Evolutionary conservation across 1,140 invertebrate genomes (phyloP).

Genomic region (Galendromus occidentalis): DNA sequence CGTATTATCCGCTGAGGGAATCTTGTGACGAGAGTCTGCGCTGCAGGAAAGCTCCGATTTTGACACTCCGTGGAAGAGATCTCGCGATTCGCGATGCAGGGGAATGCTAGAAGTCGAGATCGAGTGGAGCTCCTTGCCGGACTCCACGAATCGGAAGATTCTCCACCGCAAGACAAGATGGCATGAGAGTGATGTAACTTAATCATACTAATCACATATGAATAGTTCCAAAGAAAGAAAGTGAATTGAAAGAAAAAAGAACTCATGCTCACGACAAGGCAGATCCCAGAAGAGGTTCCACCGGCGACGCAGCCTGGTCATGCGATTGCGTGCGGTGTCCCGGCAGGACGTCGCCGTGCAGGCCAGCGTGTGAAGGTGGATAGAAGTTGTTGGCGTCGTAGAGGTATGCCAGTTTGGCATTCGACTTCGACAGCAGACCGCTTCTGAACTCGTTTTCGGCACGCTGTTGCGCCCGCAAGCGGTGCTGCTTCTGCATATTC

Average conservation of each 20-base stretch:
- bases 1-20: no score
- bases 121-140: no score
- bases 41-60: no score
- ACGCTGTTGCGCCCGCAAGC: no score
- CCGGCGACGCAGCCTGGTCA: background rate
- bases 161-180: no score
- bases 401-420: constrained; percentile 2
- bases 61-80: no score
- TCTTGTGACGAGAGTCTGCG: no score
- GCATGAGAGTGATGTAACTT: background rate
- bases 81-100: no score
- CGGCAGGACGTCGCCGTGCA: background rate
- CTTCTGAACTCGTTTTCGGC: background rate
- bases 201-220: background rate
- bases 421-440: constrained; percentile 2
- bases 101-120: no score
- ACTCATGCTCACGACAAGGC: background rate
- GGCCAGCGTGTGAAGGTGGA: background rate
- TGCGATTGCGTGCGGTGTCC: background rate
- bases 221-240: background rate
- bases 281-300: background rate
- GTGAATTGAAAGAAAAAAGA: background rate
- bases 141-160: no score
- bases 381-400: constrained; percentile 10
- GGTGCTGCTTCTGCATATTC: no score